These are phyloP conservation scores for Ctenopoma kingsleyae DNA, from an alignment of 2,797 vertebrate species.

Conservation along the genomic window DNA sequence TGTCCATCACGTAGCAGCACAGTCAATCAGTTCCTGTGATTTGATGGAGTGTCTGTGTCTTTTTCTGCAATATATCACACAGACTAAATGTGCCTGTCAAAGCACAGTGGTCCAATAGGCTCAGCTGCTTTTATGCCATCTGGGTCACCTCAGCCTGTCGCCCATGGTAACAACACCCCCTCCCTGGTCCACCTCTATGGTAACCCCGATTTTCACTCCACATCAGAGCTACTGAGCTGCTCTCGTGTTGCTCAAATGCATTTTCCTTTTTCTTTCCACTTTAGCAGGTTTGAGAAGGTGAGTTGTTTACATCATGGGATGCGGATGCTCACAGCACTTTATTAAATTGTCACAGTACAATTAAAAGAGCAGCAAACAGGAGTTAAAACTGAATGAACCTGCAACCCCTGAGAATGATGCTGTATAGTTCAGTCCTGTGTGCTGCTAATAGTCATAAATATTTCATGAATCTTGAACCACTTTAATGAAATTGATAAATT, in stretches of 20 bases:
- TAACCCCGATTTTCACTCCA: conserved; percentile 63
- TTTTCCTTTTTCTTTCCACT: conserved; percentile 20
- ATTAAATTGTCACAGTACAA: conserved; percentile 13
- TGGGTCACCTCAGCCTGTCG: conserved; percentile 62
- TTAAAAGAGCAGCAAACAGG: background rate
- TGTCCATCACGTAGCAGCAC: background rate
- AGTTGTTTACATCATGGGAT: conserved; percentile 6
- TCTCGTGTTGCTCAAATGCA: conserved; percentile 21
- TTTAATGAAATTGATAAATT: background rate
- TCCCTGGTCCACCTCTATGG: conserved; percentile 47
- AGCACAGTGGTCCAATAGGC: conserved; percentile 36
- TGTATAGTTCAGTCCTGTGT: background rate
- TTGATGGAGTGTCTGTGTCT: conserved; percentile 14
- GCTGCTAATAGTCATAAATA: background rate
- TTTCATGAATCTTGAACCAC: background rate
- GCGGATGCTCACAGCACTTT: conserved; percentile 7
- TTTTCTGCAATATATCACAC: conserved; percentile 25
- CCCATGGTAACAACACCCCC: conserved; percentile 69
- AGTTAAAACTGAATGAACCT: background rate
- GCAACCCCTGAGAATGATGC: background rate
- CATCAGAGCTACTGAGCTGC: conserved; percentile 27
- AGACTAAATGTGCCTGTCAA: conserved; percentile 42
- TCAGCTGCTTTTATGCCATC: conserved; percentile 61
- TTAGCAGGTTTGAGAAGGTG: conserved; percentile 12
- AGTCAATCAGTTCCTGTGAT: conserved; percentile 2